Conservation (phyloP, 2,888 invertebrate genomes). For the Pemphredon lugubris region DNA sequence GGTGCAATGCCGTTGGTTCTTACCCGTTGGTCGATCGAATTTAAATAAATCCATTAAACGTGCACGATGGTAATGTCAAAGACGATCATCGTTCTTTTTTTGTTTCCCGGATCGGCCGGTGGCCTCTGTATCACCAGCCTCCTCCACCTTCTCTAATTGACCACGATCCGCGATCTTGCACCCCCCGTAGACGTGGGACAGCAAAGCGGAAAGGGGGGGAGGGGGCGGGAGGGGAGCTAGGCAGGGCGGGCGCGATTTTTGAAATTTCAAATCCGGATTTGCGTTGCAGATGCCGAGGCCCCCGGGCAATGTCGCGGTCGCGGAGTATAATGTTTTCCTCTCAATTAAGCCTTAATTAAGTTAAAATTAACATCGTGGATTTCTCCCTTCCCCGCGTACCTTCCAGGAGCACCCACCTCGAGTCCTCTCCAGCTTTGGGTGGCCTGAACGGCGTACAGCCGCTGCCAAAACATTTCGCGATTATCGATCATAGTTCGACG, state of each 20-base stretch:
- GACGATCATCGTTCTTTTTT: slow-evolving; percentile 23
- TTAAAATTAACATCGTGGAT: slow-evolving; percentile 81
- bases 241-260: slow-evolving; percentile 75
- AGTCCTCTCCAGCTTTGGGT: slow-evolving; percentile 78
- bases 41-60: slow-evolving; percentile 52
- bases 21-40: slow-evolving; percentile 25
- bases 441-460: slow-evolving; percentile 78
- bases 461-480: slow-evolving; percentile 55
- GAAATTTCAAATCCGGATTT: slow-evolving; percentile 81
- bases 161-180: slow-evolving; percentile 77
- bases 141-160: slow-evolving; percentile 75
- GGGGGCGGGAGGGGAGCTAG: slow-evolving; percentile 20
- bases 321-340: slow-evolving; percentile 81
- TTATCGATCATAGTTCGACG: slow-evolving; percentile 43
- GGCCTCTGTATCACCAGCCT: slow-evolving; percentile 45
- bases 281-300: slow-evolving; percentile 79
- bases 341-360: slow-evolving; percentile 82
- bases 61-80: slow-evolving; percentile 37
- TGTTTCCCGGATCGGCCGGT: slow-evolving; percentile 50
- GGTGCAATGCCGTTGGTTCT: too few relatives aligned
- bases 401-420: slow-evolving; percentile 65
- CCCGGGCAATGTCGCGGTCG: slow-evolving; percentile 76
- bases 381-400: slow-evolving; percentile 72
- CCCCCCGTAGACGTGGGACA: slow-evolving; percentile 48
- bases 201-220: slow-evolving; percentile 13